Base-by-base conservation (phyloP, 2,888 invertebrate species). In the Notodonta dromedarius region DNA sequence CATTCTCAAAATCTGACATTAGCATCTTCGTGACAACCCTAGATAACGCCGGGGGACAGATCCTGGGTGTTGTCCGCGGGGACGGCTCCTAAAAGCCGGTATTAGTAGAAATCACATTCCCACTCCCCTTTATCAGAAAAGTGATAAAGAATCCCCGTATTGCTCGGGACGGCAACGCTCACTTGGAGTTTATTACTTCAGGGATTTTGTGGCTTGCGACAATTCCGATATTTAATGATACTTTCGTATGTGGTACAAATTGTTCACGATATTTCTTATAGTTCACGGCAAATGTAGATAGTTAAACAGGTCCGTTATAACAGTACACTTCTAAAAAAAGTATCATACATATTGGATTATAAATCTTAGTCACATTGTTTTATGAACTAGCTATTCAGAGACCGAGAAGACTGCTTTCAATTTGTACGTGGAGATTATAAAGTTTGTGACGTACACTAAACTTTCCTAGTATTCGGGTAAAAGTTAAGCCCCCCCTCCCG, bases 71-170 rank as follows among this genome's bases (percentile, higher is more conserved):
- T 76, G 78, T 76, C 85, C 80, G 73, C 74, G 74, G 84, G 79
- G 78, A 80, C 73, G 67, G 72, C 73, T 77, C 77, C 78, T 77
- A 77, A 84, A 83, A 79, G 79, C 77, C 76, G 78, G 84, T 82
- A 86, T 89, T 87, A 88, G 82, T 77, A 69, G 74, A 77, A 82
- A 83, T 85, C 79, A 77, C 80, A 80, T 79, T 74, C 67, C 72
- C 73, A 67, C 74, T 79, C 71, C 75, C 78, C 76, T 77, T 80
- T 82, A 83, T 79, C 79, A 78, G 69, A 71, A 76, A 72, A 76
- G 73, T 73, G 78, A 81, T 82, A 82, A 80, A 81, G 79, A 77
- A 79, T 73, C 69, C 76, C 74, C 76, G 71, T 73, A 79, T 77
- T 73, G 65, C 70, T 71, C 70, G 73, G 74, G 76, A 73, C 65